A percentile compares a stretch with the other conserved stretches of the same genome.
phyloP scores from a whole-genome alignment of 1,140 invertebrate genomes.

The Pogonomyrmex californicus region DNA sequence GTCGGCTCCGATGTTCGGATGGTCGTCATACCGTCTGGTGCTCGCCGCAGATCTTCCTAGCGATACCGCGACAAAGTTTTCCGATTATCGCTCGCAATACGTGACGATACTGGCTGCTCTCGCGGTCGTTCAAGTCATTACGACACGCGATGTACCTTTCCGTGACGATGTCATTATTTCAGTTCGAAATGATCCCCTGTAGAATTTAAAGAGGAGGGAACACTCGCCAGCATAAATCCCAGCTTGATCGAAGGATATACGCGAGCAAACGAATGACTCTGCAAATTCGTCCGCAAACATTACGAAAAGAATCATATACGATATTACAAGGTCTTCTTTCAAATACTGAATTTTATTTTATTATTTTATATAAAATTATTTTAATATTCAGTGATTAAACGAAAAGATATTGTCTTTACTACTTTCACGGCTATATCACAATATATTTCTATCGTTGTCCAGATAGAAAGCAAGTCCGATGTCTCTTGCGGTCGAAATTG shows the following conservation, averaged over 20 bases:
- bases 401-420: neutral
- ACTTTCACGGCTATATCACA: neutral
- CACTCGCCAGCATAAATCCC: neutral
- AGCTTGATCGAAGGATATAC: neutral
- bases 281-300: neutral
- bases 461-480: neutral
- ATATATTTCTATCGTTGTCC: neutral
- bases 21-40: constrained; percentile 33
- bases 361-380: neutral
- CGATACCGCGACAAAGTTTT: constrained; percentile 28
- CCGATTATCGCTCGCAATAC: constrained; percentile 41
- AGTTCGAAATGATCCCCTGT: neutral
- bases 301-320: neutral
- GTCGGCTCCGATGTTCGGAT: constrained; percentile 47
- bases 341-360: neutral
- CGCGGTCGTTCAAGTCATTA: neutral
- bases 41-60: constrained; percentile 17
- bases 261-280: neutral
- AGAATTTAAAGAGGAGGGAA: neutral
- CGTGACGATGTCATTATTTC: neutral
- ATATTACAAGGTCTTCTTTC: neutral
- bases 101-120: neutral
- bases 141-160: constrained; percentile 7
- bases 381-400: no score
- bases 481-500: neutral